A percentile compares a stretch with the other conserved stretches of the same genome.
These are phyloP conservation scores for Micropterix aruncella DNA, from an alignment of 2,888 invertebrate genomes.

Conservation along the genomic window DNA sequence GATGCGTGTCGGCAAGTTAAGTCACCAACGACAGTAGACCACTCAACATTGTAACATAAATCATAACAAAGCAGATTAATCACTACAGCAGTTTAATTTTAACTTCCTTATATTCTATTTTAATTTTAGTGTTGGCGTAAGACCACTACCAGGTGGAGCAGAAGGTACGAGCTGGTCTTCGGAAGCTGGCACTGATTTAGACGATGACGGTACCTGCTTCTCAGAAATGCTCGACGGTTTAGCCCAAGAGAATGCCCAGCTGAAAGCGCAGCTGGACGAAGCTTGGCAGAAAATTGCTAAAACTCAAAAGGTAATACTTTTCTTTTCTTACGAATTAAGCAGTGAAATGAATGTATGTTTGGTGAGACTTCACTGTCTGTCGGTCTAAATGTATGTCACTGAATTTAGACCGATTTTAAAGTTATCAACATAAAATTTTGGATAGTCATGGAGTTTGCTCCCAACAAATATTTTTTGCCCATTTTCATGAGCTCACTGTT, in stretches of 20 bases:
- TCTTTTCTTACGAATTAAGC: too few relatives aligned
- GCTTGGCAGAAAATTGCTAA: conserved; percentile 74
- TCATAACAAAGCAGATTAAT: neutral
- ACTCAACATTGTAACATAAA: too few relatives aligned
- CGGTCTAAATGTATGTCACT: too few relatives aligned
- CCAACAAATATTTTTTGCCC: too few relatives aligned
- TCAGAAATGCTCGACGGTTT: conserved; percentile 69
- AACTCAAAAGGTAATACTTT: conserved; percentile 77
- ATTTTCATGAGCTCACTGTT: too few relatives aligned
- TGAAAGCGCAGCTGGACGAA: conserved; percentile 71
- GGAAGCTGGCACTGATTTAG: conserved; percentile 43
- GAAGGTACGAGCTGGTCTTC: conserved; percentile 47
- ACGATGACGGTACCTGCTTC: conserved; percentile 63
- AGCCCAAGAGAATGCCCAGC: conserved; percentile 69
- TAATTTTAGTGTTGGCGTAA: conserved; percentile 36
- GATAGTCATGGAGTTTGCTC: too few relatives aligned
- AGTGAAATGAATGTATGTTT: too few relatives aligned
- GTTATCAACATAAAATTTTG: too few relatives aligned
- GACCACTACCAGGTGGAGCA: conserved; percentile 38
- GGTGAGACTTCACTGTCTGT: too few relatives aligned
- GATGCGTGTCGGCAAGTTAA: too few relatives aligned
- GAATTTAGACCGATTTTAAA: too few relatives aligned
- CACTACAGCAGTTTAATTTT: conserved; percentile 1
- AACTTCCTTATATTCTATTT: neutral
- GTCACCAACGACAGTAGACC: too few relatives aligned